Evolutionary conservation across 2,888 invertebrate genomes (phyloP).

Genomic region (Pecten maximus): DNA sequence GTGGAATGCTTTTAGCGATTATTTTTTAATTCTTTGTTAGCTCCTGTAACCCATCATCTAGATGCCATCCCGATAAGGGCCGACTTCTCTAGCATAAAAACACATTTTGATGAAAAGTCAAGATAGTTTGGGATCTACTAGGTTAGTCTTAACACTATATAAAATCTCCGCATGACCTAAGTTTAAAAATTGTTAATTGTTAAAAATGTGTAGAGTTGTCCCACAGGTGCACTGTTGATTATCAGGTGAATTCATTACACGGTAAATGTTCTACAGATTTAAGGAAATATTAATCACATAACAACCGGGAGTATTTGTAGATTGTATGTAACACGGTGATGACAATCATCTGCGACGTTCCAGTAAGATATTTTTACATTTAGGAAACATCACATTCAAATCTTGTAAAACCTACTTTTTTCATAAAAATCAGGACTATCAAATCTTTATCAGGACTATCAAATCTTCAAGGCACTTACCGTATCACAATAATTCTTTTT

Average conservation of each 20-base stretch:
- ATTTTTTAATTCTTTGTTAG: constrained; percentile 35
- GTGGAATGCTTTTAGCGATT: constrained; percentile 35
- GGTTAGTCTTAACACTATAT: neutral
- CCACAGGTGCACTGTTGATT: neutral
- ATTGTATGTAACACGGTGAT: too few species aligned
- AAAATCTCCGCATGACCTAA: constrained; percentile 26
- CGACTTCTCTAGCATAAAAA: neutral
- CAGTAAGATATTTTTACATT: neutral
- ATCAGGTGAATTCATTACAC: constrained; percentile 20
- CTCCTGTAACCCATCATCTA: constrained; percentile 29
- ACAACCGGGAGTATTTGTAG: neutral
- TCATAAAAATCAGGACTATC: neutral
- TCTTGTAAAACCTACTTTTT: neutral
- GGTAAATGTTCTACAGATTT: neutral
- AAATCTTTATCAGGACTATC: neutral
- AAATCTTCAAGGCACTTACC: neutral
- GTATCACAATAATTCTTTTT: constrained; percentile 18
- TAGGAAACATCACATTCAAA: neutral
- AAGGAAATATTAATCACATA: neutral
- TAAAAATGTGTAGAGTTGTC: neutral
- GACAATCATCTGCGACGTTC: neutral
- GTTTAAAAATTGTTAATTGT: constrained; percentile 28
- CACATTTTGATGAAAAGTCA: constrained; percentile 28
- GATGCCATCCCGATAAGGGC: constrained; percentile 17
- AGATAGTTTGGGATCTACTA: constrained; percentile 23